Conservation (phyloP, 2,797 vertebrate species). For the Pseudochirops cupreus region DNA sequence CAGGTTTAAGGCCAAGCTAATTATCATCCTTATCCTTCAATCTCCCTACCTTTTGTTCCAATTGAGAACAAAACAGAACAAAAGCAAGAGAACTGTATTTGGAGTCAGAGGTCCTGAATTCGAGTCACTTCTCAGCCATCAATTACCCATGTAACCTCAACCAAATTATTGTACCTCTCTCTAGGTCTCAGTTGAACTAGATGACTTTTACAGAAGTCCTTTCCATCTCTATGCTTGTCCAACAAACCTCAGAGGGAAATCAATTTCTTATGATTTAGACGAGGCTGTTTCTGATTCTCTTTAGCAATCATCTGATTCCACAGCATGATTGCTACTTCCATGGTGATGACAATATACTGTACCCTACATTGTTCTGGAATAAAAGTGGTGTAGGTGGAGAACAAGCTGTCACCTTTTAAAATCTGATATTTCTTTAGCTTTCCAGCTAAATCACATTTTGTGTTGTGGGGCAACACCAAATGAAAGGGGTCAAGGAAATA, state of each 20-base stretch:
- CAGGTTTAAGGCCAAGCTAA: not conserved
- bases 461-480: conserved; percentile 40
- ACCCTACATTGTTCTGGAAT: conserved; percentile 46
- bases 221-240: not conserved
- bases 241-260: fast-evolving
- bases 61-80: not conserved
- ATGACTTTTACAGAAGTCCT: not conserved
- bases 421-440: conserved; percentile 9
- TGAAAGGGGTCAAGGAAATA: not conserved
- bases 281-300: fast-evolving
- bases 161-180: not conserved
- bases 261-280: fast-evolving
- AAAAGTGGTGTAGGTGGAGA: conserved; percentile 18
- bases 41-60: not conserved
- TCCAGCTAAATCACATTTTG: conserved; percentile 55
- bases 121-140: not conserved
- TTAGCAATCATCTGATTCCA: not conserved
- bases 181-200: not conserved
- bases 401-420: conserved; percentile 22
- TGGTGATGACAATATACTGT: not conserved
- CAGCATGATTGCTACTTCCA: not conserved
- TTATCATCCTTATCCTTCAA: not conserved
- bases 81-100: not conserved
- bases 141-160: not conserved
- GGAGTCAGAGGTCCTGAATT: not conserved